Conservation (phyloP, 2,888 invertebrate species). For the Apantesis nais region DNA sequence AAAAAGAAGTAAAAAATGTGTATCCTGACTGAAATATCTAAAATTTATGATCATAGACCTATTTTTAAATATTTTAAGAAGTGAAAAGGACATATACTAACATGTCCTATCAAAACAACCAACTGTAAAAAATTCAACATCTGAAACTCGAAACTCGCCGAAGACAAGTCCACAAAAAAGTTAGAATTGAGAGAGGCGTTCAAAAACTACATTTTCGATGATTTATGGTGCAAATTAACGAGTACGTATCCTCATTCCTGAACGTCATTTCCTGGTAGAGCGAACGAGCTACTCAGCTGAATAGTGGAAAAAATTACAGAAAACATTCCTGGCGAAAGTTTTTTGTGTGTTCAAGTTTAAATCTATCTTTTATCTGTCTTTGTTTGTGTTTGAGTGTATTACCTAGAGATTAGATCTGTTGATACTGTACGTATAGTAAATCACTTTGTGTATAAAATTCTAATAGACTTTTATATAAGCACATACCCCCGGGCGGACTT, state of each 20-base stretch:
- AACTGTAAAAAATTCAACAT: constrained; percentile 51
- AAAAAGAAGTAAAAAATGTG: background rate
- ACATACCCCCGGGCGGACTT: no score
- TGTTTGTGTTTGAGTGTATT: background rate
- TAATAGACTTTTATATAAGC: no score
- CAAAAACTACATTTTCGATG: constrained; percentile 81
- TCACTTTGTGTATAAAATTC: no score
- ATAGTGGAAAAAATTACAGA: constrained; percentile 68
- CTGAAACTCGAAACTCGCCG: constrained; percentile 69
- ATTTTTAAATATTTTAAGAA: background rate
- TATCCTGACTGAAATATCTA: background rate
- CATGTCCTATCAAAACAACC: constrained; percentile 44
- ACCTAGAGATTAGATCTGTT: background rate
- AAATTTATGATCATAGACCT: background rate
- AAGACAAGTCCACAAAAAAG: constrained; percentile 70
- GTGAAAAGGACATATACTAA: constrained; percentile 29
- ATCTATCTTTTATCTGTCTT: constrained; percentile 6
- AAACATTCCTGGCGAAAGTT: constrained; percentile 60
- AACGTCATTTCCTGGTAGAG: constrained; percentile 84
- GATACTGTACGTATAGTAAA: background rate
- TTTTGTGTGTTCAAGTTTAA: constrained; percentile 46
- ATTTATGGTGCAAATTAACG: constrained; percentile 86
- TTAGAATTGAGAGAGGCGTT: constrained; percentile 64
- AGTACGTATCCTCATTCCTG: constrained; percentile 85
- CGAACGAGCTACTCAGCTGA: constrained; percentile 71